phyloP scores from a whole-genome alignment of 2,888 invertebrate genomes.

The Erannis defoliaria region DNA sequence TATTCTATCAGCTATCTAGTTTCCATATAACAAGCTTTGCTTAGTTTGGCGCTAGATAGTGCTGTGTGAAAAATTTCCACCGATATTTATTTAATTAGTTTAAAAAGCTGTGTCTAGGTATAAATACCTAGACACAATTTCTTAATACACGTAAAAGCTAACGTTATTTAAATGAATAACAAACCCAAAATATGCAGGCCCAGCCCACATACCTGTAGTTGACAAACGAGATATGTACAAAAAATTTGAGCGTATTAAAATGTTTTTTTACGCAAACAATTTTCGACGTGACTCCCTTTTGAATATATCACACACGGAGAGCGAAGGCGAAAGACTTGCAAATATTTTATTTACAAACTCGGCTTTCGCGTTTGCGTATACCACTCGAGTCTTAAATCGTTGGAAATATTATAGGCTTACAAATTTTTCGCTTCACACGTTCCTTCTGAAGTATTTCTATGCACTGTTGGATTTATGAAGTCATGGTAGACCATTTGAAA shows the following conservation, averaged over 20 bases:
- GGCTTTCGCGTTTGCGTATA: constrained; percentile 53
- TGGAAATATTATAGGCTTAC: constrained; percentile 31
- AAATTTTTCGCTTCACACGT: constrained; percentile 41
- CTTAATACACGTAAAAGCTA: background rate
- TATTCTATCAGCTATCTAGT: no score
- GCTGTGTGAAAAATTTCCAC: no score
- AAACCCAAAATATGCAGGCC: constrained; percentile 35
- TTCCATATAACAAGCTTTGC: no score
- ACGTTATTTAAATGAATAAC: constrained; percentile 23
- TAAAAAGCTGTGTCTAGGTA: no score
- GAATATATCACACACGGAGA: constrained; percentile 59
- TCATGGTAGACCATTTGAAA: no score
- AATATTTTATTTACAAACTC: constrained; percentile 68
- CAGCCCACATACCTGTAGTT: constrained; percentile 38
- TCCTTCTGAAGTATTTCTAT: constrained; percentile 28
- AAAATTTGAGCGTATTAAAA: constrained; percentile 49
- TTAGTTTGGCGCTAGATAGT: no score
- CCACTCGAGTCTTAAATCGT: constrained; percentile 28
- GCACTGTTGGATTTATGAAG: background rate
- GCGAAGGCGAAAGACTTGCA: constrained; percentile 64
- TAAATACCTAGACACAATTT: background rate
- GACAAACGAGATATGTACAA: constrained; percentile 40
- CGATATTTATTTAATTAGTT: no score
- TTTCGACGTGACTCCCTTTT: constrained; percentile 57
- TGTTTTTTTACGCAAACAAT: constrained; percentile 65